These are phyloP conservation scores for Mus spretus DNA, from an alignment of 2,797 vertebrate species.

Conservation along the genomic window DNA sequence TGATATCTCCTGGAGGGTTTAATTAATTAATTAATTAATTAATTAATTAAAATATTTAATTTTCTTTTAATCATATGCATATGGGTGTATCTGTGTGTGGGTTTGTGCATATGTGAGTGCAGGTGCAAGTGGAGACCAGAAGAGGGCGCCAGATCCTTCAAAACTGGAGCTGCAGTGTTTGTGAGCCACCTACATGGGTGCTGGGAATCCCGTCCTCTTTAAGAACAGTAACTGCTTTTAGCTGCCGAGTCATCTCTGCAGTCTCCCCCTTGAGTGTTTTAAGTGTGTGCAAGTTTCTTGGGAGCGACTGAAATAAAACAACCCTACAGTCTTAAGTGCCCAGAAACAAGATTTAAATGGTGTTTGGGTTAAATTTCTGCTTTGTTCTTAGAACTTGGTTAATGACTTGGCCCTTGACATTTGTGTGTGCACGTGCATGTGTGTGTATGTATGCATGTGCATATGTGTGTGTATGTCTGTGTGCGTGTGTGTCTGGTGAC, in stretches of 20 bases:
- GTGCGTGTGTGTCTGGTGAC: neutral
- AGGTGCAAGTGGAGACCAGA: neutral
- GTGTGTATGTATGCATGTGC: too few species aligned
- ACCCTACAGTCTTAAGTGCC: neutral
- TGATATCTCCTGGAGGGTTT: slow-evolving; percentile 26
- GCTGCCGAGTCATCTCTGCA: neutral
- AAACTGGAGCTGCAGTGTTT: neutral
- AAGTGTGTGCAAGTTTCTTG: neutral
- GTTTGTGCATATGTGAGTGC: neutral
- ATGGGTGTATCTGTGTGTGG: neutral
- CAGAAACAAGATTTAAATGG: slow-evolving; percentile 28
- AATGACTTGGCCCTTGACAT: slow-evolving; percentile 15
- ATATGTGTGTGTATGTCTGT: neutral
- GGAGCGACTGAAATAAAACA: slow-evolving; percentile 26
- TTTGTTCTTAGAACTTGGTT: slow-evolving; percentile 35
- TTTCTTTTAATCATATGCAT: neutral
- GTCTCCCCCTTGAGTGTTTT: neutral
- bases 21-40: neutral
- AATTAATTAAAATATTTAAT: neutral
- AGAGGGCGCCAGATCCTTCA: neutral
- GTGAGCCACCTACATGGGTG: neutral
- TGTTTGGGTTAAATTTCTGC: slow-evolving; percentile 41
- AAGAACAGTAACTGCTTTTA: neutral
- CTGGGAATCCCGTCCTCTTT: neutral
- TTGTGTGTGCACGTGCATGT: neutral